These are phyloP conservation scores for Chrysemys picta DNA, from an alignment of 2,113 vertebrate genomes.

Conservation along the genomic window DNA sequence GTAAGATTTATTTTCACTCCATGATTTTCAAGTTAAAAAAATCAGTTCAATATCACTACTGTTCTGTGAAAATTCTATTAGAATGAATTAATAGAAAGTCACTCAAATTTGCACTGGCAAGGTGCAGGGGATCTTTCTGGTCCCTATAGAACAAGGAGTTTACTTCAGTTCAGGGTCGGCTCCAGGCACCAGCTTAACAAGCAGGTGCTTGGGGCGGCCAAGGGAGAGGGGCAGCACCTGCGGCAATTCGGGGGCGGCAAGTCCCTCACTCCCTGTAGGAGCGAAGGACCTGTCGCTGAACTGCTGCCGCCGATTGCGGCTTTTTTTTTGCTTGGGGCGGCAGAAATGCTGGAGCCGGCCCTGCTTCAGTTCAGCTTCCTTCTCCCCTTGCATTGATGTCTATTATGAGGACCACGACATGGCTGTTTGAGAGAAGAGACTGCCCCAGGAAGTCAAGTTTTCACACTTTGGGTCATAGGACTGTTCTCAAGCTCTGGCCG, in stretches of 20 bases:
- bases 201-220: too few species aligned
- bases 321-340: too few species aligned
- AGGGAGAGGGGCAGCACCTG: too few species aligned
- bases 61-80: background rate
- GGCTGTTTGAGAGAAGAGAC: conserved; percentile 33
- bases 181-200: too few species aligned
- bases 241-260: too few species aligned
- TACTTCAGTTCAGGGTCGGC: background rate
- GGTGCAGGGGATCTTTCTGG: conserved; percentile 43
- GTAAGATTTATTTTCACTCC: background rate
- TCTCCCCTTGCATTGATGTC: conserved; percentile 46
- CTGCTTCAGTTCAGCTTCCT: conserved; percentile 25
- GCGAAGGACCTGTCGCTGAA: too few species aligned
- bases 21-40: background rate
- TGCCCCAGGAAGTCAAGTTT: conserved; percentile 32
- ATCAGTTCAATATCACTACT: background rate
- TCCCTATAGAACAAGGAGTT: background rate
- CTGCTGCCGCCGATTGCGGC: too few species aligned
- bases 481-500: background rate
- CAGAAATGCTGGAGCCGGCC: too few species aligned
- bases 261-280: too few species aligned
- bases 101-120: conserved; percentile 39
- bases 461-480: background rate
- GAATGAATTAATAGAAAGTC: conserved; percentile 17
- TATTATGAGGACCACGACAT: conserved; percentile 46